A percentile compares a stretch with the other conserved stretches of the same genome.
Evolutionary conservation across 2,888 invertebrate genomes (phyloP).

Genomic region (Morinoia aosen): DNA sequence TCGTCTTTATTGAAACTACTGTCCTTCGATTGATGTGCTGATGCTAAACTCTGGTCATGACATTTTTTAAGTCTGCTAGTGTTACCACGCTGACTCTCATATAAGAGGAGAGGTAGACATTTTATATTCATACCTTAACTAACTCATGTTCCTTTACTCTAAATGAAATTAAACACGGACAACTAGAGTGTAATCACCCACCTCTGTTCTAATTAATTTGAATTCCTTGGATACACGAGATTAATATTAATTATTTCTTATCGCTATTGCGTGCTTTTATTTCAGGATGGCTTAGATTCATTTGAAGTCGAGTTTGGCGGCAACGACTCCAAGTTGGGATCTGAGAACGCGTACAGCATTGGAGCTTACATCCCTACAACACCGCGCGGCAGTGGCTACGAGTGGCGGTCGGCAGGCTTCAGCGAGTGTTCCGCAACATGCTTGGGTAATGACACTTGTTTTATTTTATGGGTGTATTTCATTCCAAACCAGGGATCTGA

Average conservation of each 20-base stretch:
- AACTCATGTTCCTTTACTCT: too few relatives aligned
- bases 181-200: too few relatives aligned
- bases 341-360: constrained; percentile 50
- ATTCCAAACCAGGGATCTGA: background rate
- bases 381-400: constrained; percentile 78
- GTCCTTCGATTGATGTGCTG: too few relatives aligned
- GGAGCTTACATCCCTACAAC: background rate
- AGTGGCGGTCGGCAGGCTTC: constrained; percentile 91
- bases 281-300: constrained; percentile 30
- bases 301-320: constrained; percentile 35
- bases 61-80: too few relatives aligned
- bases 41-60: too few relatives aligned
- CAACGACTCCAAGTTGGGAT: background rate
- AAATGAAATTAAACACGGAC: too few relatives aligned
- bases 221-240: too few relatives aligned
- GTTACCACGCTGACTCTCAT: too few relatives aligned
- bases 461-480: background rate
- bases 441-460: constrained; percentile 76
- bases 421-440: constrained; percentile 96
- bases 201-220: too few relatives aligned
- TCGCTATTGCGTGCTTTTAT: background rate
- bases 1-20: too few relatives aligned
- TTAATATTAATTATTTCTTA: background rate
- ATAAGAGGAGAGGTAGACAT: too few relatives aligned
- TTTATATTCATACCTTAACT: too few relatives aligned